phyloP scores from a whole-genome alignment of 2,113 vertebrate genomes.

The Stigmatopora argus region DNA sequence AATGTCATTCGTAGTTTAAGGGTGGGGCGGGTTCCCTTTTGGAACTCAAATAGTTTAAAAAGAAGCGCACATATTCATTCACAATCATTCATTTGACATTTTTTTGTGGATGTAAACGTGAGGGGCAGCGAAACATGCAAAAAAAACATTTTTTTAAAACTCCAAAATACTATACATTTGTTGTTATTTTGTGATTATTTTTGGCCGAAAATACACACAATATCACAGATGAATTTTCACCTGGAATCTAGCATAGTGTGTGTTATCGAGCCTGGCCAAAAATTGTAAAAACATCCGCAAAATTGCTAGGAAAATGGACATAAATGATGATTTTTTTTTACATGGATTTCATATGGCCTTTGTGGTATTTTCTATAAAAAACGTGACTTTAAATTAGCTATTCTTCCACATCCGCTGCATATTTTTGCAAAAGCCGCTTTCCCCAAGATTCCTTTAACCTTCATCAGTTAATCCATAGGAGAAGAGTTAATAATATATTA shows the following conservation, averaged over 20 bases:
- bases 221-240: slow-evolving; percentile 20
- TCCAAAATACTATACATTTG: slow-evolving; percentile 6
- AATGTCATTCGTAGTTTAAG: background rate
- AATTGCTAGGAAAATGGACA: background rate
- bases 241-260: background rate
- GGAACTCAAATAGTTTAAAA: slow-evolving; percentile 20
- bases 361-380: background rate
- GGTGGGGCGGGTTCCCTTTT: background rate
- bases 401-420: slow-evolving; percentile 39
- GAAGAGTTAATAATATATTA: slow-evolving; percentile 75
- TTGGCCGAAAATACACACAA: slow-evolving; percentile 33
- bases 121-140: slow-evolving; percentile 59
- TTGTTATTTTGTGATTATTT: background rate
- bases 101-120: slow-evolving; percentile 37
- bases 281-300: background rate
- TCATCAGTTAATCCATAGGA: slow-evolving; percentile 66
- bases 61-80: no score
- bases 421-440: slow-evolving; percentile 23
- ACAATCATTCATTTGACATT: slow-evolving; percentile 4
- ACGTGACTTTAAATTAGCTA: slow-evolving; percentile 35
- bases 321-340: background rate
- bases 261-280: background rate
- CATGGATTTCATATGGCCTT: background rate
- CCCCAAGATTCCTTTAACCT: slow-evolving; percentile 59
- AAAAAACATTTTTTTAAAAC: background rate